These are phyloP conservation scores for Rynchops niger DNA, from an alignment of 2,113 vertebrate genomes.

Conservation along the genomic window DNA sequence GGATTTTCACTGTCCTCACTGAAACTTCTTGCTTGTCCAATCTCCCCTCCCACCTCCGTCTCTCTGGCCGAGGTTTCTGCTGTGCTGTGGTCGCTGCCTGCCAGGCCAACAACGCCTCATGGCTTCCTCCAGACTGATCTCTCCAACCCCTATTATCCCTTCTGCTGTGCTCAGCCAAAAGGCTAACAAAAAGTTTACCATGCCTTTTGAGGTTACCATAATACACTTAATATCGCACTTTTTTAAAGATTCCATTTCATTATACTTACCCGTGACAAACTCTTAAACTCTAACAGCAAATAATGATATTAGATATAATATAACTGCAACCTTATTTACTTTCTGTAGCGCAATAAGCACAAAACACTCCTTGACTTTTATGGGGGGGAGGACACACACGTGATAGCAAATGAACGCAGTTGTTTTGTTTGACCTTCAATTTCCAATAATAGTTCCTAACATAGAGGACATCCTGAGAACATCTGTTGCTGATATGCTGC, in stretches of 20 bases:
- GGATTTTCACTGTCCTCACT: background rate
- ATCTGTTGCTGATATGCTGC: background rate
- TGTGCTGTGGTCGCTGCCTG: background rate
- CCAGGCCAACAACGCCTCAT: background rate
- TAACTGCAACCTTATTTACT: background rate
- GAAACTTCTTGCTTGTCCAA: background rate
- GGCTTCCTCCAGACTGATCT: background rate
- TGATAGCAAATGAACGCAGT: background rate
- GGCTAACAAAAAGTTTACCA: background rate
- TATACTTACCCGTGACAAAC: background rate
- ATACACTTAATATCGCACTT: fast-evolving
- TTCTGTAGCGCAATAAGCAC: background rate
- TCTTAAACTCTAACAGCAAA: background rate
- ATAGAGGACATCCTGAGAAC: background rate
- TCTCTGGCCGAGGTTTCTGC: background rate
- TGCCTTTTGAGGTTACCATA: background rate
- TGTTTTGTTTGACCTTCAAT: constrained; percentile 9
- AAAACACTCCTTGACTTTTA: background rate
- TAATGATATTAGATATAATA: background rate
- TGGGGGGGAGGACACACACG: fast-evolving
- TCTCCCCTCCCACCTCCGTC: background rate
- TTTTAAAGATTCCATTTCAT: background rate
- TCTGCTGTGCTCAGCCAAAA: background rate
- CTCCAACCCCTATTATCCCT: background rate
- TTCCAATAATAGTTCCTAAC: background rate